Evolutionary conservation across 2,888 invertebrate genomes (phyloP).

Genomic region (Cartodere bifasciata): DNA sequence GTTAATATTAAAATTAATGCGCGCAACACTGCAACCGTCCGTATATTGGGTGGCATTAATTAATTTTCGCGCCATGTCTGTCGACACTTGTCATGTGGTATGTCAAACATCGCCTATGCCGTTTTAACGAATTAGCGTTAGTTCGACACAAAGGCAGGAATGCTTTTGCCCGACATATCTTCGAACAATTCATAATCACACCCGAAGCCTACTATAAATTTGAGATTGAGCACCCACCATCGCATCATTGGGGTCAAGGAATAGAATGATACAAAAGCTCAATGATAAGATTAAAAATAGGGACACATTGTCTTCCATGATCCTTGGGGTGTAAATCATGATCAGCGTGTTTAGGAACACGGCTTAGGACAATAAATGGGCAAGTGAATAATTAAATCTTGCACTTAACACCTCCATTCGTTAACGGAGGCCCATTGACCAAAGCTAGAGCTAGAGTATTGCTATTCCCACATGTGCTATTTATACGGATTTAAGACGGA

Average conservation of each 20-base stretch:
- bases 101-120: constrained; percentile 29
- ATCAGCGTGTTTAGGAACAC: too few relatives aligned
- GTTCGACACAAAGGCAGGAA: constrained; percentile 19
- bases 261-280: too few relatives aligned
- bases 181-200: too few relatives aligned
- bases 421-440: too few relatives aligned
- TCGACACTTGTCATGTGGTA: constrained; percentile 28
- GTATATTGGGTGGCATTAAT: constrained; percentile 25
- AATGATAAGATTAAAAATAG: too few relatives aligned
- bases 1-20: constrained; percentile 31
- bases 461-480: constrained; percentile 32
- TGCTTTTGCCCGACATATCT: too few relatives aligned
- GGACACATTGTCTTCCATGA: too few relatives aligned
- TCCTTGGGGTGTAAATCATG: too few relatives aligned
- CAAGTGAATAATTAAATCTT: constrained; percentile 33
- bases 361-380: constrained; percentile 17
- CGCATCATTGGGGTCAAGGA: too few relatives aligned
- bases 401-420: constrained; percentile 34
- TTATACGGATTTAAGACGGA: constrained; percentile 36
- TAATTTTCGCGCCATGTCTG: constrained; percentile 26
- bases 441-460: too few relatives aligned
- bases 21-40: constrained; percentile 22
- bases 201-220: too few relatives aligned
- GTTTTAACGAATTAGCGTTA: constrained; percentile 24
- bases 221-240: too few relatives aligned